phyloP scores from a whole-genome alignment of 2,113 vertebrate species.

The Corapipo altera region DNA sequence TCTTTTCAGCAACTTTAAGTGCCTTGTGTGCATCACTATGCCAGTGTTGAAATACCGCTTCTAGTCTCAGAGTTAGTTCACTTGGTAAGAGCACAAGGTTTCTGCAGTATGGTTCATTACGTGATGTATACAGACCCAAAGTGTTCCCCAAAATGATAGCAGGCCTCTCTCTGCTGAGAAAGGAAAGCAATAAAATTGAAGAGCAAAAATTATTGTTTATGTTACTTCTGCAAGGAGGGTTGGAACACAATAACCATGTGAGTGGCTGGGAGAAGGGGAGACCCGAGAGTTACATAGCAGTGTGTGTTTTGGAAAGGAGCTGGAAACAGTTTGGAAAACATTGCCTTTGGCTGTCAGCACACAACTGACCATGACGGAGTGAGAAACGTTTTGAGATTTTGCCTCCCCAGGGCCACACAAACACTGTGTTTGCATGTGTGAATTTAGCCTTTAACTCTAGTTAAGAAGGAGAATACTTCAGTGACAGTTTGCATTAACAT shows the following conservation, averaged over 20 bases:
- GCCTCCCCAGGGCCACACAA: neutral
- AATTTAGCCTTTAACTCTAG: neutral
- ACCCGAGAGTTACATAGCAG: neutral
- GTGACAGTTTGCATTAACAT: neutral
- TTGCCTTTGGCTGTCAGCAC: neutral
- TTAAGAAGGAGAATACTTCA: neutral
- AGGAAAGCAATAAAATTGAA: neutral
- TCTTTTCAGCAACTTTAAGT: neutral
- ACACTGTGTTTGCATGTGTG: fast-evolving
- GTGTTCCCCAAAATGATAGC: neutral
- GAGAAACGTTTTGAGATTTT: neutral
- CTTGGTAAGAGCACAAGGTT: fast-evolving
- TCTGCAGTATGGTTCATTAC: neutral
- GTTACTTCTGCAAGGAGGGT: neutral
- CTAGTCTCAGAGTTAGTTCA: neutral
- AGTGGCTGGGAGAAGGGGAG: neutral
- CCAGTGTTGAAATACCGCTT: neutral
- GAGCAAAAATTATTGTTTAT: neutral
- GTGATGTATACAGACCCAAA: neutral
- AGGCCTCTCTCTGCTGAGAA: neutral
- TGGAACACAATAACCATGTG: neutral
- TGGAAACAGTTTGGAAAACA: neutral
- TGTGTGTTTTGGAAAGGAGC: neutral
- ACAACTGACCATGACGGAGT: neutral
- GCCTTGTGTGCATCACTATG: neutral